Conservation (phyloP, 1,140 invertebrate species). For the Musca domestica region DNA sequence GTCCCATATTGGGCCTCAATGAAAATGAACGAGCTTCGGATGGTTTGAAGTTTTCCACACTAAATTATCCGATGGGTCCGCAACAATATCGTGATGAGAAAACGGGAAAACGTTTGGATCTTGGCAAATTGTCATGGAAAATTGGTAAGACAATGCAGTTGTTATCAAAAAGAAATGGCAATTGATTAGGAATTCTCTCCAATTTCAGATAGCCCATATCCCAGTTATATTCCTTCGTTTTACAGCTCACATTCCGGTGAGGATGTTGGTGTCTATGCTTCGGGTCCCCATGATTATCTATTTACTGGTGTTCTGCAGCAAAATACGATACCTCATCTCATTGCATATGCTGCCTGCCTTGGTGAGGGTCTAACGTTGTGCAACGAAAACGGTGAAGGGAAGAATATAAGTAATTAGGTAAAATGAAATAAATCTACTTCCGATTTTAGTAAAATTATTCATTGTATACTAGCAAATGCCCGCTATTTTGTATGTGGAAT, state of each 20-base stretch:
- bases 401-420: too few species aligned
- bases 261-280: constrained; percentile 66
- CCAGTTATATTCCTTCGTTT: constrained; percentile 53
- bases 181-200: not conserved
- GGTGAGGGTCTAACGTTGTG: constrained; percentile 48
- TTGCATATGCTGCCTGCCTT: constrained; percentile 66
- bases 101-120: constrained; percentile 34
- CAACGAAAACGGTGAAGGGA: constrained; percentile 25
- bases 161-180: too few species aligned
- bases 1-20: constrained; percentile 62
- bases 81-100: constrained; percentile 54
- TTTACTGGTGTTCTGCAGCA: constrained; percentile 75
- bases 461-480: too few species aligned
- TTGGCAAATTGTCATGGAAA: constrained; percentile 6
- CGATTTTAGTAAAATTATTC: too few species aligned
- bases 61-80: constrained; percentile 67
- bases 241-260: constrained; percentile 66
- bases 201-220: constrained; percentile 46
- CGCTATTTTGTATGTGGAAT: too few species aligned
- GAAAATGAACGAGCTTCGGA: constrained; percentile 38
- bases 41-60: constrained; percentile 61
- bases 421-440: too few species aligned
- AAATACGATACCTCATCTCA: constrained; percentile 70
- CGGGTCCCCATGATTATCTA: constrained; percentile 67
- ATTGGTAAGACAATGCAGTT: constrained; percentile 36